Conservation (phyloP, 2,888 invertebrate species). For the Cartodere bifasciata region DNA sequence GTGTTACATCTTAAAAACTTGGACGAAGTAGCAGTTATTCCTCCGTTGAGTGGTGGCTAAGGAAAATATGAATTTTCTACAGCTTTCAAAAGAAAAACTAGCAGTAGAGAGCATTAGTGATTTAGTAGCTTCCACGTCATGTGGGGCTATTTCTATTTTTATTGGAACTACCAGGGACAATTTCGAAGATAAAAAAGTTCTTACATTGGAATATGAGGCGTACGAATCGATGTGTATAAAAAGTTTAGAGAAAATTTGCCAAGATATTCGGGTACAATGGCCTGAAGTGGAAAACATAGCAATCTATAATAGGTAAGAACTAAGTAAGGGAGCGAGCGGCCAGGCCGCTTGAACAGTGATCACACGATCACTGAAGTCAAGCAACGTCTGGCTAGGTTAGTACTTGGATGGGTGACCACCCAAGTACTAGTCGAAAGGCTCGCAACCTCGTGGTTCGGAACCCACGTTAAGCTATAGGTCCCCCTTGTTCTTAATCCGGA, state of each 20-base stretch:
- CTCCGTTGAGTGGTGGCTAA: constrained; percentile 87
- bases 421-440: too few relatives aligned
- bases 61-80: constrained; percentile 51
- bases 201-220: constrained; percentile 84
- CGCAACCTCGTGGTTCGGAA: too few relatives aligned
- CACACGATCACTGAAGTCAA: too few relatives aligned
- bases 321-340: too few relatives aligned
- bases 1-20: constrained; percentile 42
- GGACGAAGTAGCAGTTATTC: constrained; percentile 85
- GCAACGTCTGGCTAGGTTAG: too few relatives aligned
- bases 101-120: constrained; percentile 53
- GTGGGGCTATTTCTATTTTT: constrained; percentile 84
- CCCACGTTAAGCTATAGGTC: too few relatives aligned
- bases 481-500: too few relatives aligned
- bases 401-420: too few relatives aligned
- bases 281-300: constrained; percentile 63
- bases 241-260: constrained; percentile 66
- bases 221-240: constrained; percentile 86
- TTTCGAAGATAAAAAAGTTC: constrained; percentile 72
- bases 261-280: constrained; percentile 61
- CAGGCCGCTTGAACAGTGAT: too few relatives aligned
- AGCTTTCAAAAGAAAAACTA: constrained; percentile 53
- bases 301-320: constrained; percentile 71
- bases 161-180: constrained; percentile 79
- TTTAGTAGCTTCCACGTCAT: constrained; percentile 53